Base-by-base conservation (phyloP, 2,888 invertebrate genomes). In the Thyatira batis region DNA sequence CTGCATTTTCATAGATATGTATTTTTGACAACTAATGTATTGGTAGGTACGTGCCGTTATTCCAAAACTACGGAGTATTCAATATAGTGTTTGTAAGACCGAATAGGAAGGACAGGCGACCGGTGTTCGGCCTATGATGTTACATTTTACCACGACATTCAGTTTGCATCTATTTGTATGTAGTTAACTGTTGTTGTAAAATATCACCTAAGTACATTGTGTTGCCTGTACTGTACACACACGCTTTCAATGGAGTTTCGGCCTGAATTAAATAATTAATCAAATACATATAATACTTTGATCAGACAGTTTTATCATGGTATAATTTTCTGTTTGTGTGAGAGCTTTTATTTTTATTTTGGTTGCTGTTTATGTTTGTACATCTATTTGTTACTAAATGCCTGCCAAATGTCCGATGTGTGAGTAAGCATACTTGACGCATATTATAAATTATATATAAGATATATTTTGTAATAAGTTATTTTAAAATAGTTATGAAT, bases 401-500 rank as follows among this genome's bases (percentile, higher is more conserved):
- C 63, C 74, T 68, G 65, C 63, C 66, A 64, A 67, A 63, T 60
- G 54, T 58, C 51, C 57, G 54, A 61, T 60, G 57, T 63, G 49
- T 56, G 55, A 39, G 17, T 17, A 39, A 39, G 39, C 39, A 39
- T 39, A 39, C 39, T 39, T 39, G 17, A 39, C 39, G 13, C 27
- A 21, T 27, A 27, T 53, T 46, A 45, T 48, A 53, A 64, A 58
- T 52, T 50, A 20, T 51, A 52, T 50, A 48, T 52, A 54, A 60
- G 57, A 55, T 54, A 64, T 76, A 75, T 69, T 73, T 69, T 72
- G 64, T 71, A 76, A 66, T 82, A 78, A 71, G 73, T 71, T 78
- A 77, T 73, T 65, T 67, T 69, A 71, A 71, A 68, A 67, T 75
- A 72, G 72, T 71, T 73, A 76, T 75, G 72, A 74, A 79, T 71